These are phyloP conservation scores for Burhinus oedicnemus DNA, from an alignment of 2,113 vertebrate genomes.

Conservation along the genomic window DNA sequence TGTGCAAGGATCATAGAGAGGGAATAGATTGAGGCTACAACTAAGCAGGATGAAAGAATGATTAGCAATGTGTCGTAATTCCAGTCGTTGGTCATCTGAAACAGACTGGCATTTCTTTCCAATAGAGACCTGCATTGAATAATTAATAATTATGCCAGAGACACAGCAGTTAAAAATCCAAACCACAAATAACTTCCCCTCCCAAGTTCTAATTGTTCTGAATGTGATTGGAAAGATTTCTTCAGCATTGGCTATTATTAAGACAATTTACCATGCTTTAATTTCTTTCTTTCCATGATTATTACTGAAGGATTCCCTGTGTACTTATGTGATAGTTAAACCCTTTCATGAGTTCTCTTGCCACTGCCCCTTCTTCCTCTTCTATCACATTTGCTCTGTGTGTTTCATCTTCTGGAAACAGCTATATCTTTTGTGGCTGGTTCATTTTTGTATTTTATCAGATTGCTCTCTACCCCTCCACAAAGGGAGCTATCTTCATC, in stretches of 20 bases:
- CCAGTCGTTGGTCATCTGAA: background rate
- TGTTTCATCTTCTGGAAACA: background rate
- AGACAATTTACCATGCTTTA: background rate
- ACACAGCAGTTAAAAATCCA: background rate
- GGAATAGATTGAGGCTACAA: background rate
- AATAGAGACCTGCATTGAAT: background rate
- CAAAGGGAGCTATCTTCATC: background rate
- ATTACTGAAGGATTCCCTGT: background rate
- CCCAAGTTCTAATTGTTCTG: background rate
- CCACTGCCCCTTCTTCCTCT: background rate
- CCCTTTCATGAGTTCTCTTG: background rate
- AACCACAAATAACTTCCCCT: background rate
- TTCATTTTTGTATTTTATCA: background rate
- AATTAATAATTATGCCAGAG: background rate
- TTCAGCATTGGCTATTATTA: background rate
- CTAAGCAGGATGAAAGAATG: background rate
- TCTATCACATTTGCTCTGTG: background rate
- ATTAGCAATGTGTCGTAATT: background rate
- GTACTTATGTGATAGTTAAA: background rate
- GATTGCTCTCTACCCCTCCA: background rate
- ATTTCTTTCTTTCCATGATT: background rate
- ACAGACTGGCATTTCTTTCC: background rate
- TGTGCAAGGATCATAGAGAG: background rate
- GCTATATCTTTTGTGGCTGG: background rate
- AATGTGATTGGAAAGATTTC: background rate